A percentile compares a stretch with the other conserved stretches of the same genome.
Evolutionary conservation across 2,888 invertebrate species (phyloP).

Genomic region (Hetaerina titia): DNA sequence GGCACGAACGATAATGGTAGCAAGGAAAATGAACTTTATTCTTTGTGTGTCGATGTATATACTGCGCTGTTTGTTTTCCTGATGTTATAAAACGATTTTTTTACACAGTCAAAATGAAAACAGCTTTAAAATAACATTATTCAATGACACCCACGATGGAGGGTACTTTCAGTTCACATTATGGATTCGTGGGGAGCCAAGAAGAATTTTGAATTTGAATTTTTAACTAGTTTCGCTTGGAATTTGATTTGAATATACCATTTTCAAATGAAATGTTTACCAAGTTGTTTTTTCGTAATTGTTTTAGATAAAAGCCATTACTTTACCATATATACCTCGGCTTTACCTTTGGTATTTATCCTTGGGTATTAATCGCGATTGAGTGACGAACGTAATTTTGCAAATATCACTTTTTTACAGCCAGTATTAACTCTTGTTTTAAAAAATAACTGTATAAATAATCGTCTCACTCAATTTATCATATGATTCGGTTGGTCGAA

Average conservation of each 20-base stretch:
- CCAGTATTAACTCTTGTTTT: not conserved
- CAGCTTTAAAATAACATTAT: not conserved
- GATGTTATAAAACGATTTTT: not conserved
- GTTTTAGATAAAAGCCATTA: not conserved
- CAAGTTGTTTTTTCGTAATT: not conserved
- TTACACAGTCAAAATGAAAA: not conserved
- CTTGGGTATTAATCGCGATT: not conserved
- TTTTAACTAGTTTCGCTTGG: not conserved
- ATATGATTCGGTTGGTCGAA: not conserved
- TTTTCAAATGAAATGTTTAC: not conserved
- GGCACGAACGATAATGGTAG: not conserved
- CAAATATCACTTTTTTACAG: not conserved
- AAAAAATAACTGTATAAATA: not conserved
- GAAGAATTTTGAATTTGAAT: not conserved
- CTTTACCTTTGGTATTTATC: not conserved
- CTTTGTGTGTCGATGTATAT: not conserved
- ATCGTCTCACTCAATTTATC: not conserved
- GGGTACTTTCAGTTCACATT: not conserved
- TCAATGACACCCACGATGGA: not conserved
- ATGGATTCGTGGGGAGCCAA: not conserved
- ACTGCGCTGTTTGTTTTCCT: not conserved
- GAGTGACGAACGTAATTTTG: not conserved
- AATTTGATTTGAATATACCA: not conserved
- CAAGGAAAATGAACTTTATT: not conserved
- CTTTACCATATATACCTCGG: not conserved